phyloP scores from a whole-genome alignment of 2,888 invertebrate species.

The Deilephila porcellus region DNA sequence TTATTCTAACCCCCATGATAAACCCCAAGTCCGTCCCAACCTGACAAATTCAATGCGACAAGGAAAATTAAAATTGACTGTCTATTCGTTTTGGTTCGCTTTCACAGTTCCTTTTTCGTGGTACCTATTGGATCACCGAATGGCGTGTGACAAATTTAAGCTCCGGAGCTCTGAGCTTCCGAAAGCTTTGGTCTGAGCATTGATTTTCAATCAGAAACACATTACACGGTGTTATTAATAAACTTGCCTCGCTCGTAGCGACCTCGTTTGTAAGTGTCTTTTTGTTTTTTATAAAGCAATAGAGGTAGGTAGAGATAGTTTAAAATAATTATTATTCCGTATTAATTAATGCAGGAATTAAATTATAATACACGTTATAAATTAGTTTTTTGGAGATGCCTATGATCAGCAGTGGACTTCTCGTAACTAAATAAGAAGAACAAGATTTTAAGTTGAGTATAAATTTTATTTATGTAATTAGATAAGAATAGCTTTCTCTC shows the following conservation, averaged over 20 bases:
- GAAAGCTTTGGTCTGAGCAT: constrained; percentile 38
- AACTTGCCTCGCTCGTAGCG: not conserved
- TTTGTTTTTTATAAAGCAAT: not conserved
- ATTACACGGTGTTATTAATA: constrained; percentile 7
- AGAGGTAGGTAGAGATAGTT: too few relatives aligned
- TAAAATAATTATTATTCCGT: too few relatives aligned
- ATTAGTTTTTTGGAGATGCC: too few relatives aligned
- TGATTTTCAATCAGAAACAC: constrained; percentile 30
- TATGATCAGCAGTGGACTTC: too few relatives aligned
- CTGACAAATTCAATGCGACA: not conserved
- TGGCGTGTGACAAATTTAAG: constrained; percentile 26
- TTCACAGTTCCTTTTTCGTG: constrained; percentile 40
- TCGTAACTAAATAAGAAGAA: too few relatives aligned
- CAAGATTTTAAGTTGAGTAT: too few relatives aligned
- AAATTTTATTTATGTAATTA: too few relatives aligned
- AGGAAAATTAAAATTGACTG: constrained; percentile 42
- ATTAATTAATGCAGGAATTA: too few relatives aligned
- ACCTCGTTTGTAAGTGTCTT: not conserved
- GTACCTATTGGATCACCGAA: constrained; percentile 33
- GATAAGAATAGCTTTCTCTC: too few relatives aligned
- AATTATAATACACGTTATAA: too few relatives aligned
- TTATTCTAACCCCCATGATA: not conserved
- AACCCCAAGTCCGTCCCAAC: not conserved
- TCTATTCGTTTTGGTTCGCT: constrained; percentile 34
- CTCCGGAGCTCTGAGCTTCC: not conserved